phyloP scores from a whole-genome alignment of 2,797 vertebrate genomes.

The Triplophysa yarkandensis region DNA sequence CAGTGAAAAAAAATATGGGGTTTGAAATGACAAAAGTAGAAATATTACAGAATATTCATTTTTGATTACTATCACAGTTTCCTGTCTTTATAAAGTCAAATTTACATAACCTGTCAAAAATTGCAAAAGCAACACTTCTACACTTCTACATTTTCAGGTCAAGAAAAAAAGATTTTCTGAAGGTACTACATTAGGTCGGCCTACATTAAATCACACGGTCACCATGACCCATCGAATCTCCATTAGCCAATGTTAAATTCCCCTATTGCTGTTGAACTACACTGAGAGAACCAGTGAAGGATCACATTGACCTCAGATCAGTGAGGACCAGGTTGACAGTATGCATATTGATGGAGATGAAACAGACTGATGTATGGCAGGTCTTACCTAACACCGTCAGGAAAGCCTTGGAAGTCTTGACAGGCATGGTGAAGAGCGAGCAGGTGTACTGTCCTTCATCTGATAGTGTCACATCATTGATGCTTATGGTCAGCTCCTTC shows the following conservation, averaged over 20 bases:
- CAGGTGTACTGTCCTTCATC: slow-evolving; percentile 89
- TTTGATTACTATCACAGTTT: background rate
- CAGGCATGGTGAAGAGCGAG: slow-evolving; percentile 89
- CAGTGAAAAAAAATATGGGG: no score
- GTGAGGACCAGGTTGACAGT: slow-evolving; percentile 23
- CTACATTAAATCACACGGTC: slow-evolving; percentile 23
- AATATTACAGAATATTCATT: no score
- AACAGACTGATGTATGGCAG: slow-evolving; percentile 28
- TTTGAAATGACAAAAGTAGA: no score
- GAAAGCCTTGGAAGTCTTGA: slow-evolving; percentile 88
- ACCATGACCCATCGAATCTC: background rate
- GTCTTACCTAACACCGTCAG: slow-evolving; percentile 84
- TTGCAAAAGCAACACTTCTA: background rate
- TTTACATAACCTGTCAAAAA: background rate
- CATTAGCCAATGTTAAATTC: slow-evolving; percentile 22
- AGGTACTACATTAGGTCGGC: background rate
- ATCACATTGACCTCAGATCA: background rate
- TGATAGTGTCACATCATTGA: slow-evolving; percentile 82
- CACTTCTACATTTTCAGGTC: background rate
- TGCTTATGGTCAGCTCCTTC: slow-evolving; percentile 87
- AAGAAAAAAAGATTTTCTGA: background rate
- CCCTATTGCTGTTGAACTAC: slow-evolving; percentile 16
- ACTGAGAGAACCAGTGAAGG: background rate
- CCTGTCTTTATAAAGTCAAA: background rate
- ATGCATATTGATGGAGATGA: slow-evolving; percentile 23